Evolutionary conservation across 2,888 invertebrate genomes (phyloP).

Genomic region (Tipula lateralis): DNA sequence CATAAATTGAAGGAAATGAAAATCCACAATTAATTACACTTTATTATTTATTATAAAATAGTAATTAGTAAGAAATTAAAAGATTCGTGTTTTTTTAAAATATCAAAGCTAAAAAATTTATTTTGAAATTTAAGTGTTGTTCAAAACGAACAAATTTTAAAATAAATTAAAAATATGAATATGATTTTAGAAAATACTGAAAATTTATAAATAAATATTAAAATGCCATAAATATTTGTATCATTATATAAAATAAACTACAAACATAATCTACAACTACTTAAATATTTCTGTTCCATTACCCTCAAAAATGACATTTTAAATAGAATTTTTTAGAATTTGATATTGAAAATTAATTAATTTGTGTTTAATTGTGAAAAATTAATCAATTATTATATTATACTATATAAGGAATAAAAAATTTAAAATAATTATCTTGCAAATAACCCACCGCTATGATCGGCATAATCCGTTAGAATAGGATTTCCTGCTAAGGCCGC

Average conservation of each 20-base stretch:
- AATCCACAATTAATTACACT: neutral
- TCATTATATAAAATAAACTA: neutral
- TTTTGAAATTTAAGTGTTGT: neutral
- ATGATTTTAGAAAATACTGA: neutral
- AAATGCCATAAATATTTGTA: neutral
- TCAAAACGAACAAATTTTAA: neutral
- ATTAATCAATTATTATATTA: constrained; percentile 11
- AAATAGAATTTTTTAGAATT: neutral
- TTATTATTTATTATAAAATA: neutral
- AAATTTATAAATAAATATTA: neutral
- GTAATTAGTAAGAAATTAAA: neutral
- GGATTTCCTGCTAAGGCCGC: constrained; percentile 78
- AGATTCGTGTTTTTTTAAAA: neutral
- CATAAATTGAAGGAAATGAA: neutral
- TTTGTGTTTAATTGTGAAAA: neutral
- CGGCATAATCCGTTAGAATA: constrained; percentile 79
- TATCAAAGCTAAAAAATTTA: neutral
- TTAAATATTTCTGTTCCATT: neutral
- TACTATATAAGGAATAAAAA: constrained; percentile 31
- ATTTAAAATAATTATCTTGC: constrained; percentile 58
- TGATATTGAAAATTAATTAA: neutral
- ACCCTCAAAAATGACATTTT: neutral
- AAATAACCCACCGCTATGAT: constrained; percentile 95
- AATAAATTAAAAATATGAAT: neutral
- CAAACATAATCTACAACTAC: neutral